Base-by-base conservation (phyloP, 2,113 vertebrate species). In the Mohoua ochrocephala region DNA sequence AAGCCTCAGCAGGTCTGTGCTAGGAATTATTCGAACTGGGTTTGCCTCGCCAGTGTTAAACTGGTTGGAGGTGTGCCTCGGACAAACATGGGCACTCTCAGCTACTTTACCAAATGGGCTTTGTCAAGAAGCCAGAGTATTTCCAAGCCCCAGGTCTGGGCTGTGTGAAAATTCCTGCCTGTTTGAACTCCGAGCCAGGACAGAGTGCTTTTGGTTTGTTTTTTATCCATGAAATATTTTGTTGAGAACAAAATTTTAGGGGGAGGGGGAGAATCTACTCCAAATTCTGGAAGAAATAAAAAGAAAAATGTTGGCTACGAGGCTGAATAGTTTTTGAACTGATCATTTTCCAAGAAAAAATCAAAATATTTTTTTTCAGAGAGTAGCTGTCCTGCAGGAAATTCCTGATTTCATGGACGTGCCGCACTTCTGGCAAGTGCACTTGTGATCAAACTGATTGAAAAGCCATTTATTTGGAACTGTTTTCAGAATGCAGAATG, bases 251-350 rank as follows among this genome's bases (percentile, higher is more conserved):
- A 89, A 94, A 94, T 91, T 96, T 92, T 81, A 41, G 78, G 37
- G 53, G 79, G 80, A 77, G 50, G 60, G 63, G 49, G 47, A 86
- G 47, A 89, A 75, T 63, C 67, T 53, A 30, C 65, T 94, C 39
- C 67, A 85, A 89, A 95, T 93, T 95, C 92, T 97, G 96, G 93
- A 95, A 95, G 90, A 96, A 94, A 96, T 93, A 92, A 91, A 93
- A 81, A 88, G 87, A 73, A 96, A 94, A 93, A 78, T 75, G 68
- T 92, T 96, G 90, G 90, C 95, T 74, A 70, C 0, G 3, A 75
- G 31, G 56, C 37, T 0, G 0, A 93, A 91, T 94, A 96, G 27
- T 88, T 97, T 96, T 74, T 50, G 68, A 74, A 70, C 85, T 78
- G 90, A 94, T 83, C 28, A 22, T 80, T 95, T 96, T 95, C 96